phyloP scores from a whole-genome alignment of 2,888 invertebrate genomes.

The Aphidius colemani region DNA sequence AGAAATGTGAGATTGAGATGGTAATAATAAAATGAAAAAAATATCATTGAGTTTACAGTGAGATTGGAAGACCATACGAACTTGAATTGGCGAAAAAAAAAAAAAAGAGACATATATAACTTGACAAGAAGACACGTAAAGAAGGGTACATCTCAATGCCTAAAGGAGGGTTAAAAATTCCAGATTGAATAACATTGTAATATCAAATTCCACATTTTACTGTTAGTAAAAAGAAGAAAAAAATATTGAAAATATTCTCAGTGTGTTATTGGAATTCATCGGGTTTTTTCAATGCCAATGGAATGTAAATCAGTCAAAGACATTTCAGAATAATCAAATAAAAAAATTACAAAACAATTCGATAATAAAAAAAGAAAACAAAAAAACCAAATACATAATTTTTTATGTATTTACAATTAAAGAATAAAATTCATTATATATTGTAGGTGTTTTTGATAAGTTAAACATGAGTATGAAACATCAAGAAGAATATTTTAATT shows the following conservation, averaged over 20 bases:
- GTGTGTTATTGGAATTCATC: conserved; percentile 48
- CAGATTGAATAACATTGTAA: conserved; percentile 52
- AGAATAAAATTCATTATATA: no score
- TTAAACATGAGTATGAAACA: no score
- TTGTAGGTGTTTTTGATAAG: no score
- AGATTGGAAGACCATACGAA: neutral
- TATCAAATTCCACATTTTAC: conserved; percentile 49
- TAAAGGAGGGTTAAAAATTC: conserved; percentile 29
- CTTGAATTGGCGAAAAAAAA: neutral
- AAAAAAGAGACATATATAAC: neutral
- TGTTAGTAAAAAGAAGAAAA: conserved; percentile 15
- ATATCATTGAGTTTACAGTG: neutral
- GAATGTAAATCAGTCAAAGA: conserved; percentile 35
- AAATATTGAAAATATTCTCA: conserved; percentile 31
- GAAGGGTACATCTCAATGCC: conserved; percentile 7
- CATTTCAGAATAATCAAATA: conserved; percentile 10
- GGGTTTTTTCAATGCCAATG: conserved; percentile 30
- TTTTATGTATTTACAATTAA: no score
- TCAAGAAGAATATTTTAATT: no score
- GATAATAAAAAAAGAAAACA: neutral
- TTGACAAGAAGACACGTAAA: conserved; percentile 25
- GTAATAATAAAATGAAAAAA: no score
- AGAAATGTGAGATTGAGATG: no score
- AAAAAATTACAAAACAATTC: neutral
- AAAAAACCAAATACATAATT: neutral